These are phyloP conservation scores for Cepaea nemoralis DNA, from an alignment of 1,140 invertebrate species.

Conservation along the genomic window DNA sequence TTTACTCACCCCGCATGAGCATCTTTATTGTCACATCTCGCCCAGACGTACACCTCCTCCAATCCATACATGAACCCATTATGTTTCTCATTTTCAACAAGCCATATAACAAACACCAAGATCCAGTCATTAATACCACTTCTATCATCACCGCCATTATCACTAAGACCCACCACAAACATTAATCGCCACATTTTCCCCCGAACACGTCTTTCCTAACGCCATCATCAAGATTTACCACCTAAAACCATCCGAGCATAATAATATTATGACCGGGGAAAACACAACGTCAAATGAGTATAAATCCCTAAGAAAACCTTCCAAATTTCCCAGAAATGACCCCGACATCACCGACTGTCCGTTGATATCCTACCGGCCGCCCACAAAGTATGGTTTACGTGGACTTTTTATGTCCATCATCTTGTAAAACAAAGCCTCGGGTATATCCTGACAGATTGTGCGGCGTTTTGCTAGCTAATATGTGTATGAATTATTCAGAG, in stretches of 20 bases:
- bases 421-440: neutral
- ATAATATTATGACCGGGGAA: constrained; percentile 28
- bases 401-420: constrained; percentile 6
- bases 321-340: constrained; percentile 27
- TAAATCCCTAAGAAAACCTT: constrained; percentile 19
- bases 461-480: constrained; percentile 31
- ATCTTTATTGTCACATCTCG: too few species aligned
- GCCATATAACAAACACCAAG: neutral
- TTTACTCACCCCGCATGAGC: too few species aligned
- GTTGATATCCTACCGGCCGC: neutral
- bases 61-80: too few species aligned
- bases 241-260: constrained; percentile 9
- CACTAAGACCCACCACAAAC: neutral
- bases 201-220: neutral
- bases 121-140: neutral
- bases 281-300: constrained; percentile 18
- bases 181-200: constrained; percentile 15
- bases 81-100: neutral
- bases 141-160: neutral
- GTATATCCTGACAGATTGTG: constrained; percentile 32
- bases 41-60: too few species aligned
- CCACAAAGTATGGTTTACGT: constrained; percentile 29
- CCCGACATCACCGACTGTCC: constrained; percentile 19
- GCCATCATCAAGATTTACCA: neutral
- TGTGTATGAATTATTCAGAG: constrained; percentile 37